phyloP scores from a whole-genome alignment of 2,113 vertebrate genomes.

The Zapornia atra region DNA sequence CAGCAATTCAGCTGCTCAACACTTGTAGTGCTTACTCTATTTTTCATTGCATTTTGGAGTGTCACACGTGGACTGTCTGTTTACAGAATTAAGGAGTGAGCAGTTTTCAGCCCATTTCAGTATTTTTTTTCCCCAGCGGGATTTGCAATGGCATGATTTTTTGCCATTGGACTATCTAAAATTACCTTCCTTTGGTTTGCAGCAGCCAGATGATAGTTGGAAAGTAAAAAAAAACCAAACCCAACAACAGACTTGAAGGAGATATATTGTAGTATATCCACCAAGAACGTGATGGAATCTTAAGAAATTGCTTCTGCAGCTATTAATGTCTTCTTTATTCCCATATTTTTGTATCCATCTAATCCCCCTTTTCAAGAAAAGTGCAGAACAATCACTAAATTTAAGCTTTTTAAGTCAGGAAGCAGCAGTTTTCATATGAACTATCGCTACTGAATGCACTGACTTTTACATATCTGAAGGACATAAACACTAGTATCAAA shows the following conservation, averaged over 20 bases:
- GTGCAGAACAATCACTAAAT: not conserved
- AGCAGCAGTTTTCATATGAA: not conserved
- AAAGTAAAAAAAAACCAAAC: not conserved
- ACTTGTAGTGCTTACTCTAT: not conserved
- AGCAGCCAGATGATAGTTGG: not conserved
- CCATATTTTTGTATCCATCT: not conserved
- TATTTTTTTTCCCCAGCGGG: not conserved
- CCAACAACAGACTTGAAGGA: not conserved
- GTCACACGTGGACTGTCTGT: not conserved
- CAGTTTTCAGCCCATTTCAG: not conserved
- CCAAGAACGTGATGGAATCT: not conserved
- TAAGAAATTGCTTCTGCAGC: not conserved
- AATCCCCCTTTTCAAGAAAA: not conserved
- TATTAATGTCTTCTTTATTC: not conserved
- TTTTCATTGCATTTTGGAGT: not conserved
- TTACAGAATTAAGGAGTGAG: not conserved
- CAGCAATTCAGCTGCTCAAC: not conserved
- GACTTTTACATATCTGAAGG: not conserved
- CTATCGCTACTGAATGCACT: not conserved
- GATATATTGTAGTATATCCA: not conserved
- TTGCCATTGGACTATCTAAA: not conserved
- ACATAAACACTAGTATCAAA: not conserved
- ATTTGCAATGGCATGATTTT: not conserved
- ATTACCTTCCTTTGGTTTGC: not conserved
- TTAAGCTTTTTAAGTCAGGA: not conserved